Evolutionary conservation across 1,140 invertebrate genomes (phyloP), one percentile per base, ranked within the genome.

Genomic region (Centruroides vittatus): DNA sequence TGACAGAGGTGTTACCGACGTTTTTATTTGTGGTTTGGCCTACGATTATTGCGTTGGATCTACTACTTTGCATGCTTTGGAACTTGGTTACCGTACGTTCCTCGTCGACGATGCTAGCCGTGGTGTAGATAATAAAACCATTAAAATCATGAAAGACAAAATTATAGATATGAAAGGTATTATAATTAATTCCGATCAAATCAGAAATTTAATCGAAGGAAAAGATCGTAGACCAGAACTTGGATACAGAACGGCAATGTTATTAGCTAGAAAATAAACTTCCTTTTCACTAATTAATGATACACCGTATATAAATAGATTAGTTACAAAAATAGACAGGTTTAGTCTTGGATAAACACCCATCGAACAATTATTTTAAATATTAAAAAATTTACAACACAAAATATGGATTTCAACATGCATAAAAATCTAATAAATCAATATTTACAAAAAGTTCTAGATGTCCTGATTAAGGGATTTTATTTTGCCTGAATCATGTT

Each of bases 21-120:
- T 98, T 61, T 97, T 91, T 72, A 84, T 96, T 11, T 96, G 92
- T 73, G 95, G 95, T 0, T 75, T 99, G 51, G 94, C 95, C 0
- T 93, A 93, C 69, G 95, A 99, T 73, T 87, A 97, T 55, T 98
- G 95, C 73, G 95, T 98, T 12, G 59, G 63, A 9, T 62, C 62
- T 8, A 75, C 74, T 11, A 67, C 72, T 8, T 41, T 64, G 12
- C 73, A 76, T 58, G 67, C 67, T 23, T 71, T 93, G 5, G 86
- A 87, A 4, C 86, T 88, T 65, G 92, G 92, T 1, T 97, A 92
- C 74, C 80, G 92, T 50, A 91, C 93, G 34, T 80, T 93, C 55
- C 73, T 96, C 3, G 79, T 98, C 4, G 90, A 96, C 60, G 92
- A 98, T 75, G 93, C 89, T 63, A 84, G 85, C 67, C 80, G 91